These are phyloP conservation scores for Ceryle rudis DNA, from an alignment of 2,797 vertebrate species.

Conservation along the genomic window DNA sequence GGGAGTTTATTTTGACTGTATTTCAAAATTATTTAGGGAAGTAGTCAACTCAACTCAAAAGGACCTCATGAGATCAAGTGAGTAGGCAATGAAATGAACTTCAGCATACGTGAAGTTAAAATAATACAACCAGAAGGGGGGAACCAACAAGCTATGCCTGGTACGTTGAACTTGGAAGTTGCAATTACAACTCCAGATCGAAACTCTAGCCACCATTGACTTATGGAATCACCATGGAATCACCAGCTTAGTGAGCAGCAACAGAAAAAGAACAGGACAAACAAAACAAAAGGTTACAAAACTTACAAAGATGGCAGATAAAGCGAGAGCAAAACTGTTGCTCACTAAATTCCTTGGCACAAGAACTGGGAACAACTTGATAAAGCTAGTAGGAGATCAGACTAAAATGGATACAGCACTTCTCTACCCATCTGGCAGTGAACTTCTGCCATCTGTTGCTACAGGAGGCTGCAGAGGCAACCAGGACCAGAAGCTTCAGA, in stretches of 20 bases:
- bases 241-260: neutral
- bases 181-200: neutral
- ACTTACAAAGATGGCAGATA: too few species aligned
- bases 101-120: neutral
- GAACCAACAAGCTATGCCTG: neutral
- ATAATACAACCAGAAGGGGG: neutral
- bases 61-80: neutral
- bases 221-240: neutral
- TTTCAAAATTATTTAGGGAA: neutral
- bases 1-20: neutral
- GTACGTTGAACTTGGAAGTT: neutral
- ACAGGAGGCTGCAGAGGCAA: neutral
- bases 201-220: neutral
- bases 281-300: too few species aligned
- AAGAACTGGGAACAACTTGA: neutral
- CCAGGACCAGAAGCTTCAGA: neutral
- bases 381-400: neutral
- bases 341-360: neutral
- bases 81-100: neutral
- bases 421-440: neutral
- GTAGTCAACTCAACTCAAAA: neutral
- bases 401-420: neutral
- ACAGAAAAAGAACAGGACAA: too few species aligned
- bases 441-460: neutral
- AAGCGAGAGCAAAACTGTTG: neutral